phyloP scores from a whole-genome alignment of 2,797 vertebrate species.

The Enteromius mattozi region DNA sequence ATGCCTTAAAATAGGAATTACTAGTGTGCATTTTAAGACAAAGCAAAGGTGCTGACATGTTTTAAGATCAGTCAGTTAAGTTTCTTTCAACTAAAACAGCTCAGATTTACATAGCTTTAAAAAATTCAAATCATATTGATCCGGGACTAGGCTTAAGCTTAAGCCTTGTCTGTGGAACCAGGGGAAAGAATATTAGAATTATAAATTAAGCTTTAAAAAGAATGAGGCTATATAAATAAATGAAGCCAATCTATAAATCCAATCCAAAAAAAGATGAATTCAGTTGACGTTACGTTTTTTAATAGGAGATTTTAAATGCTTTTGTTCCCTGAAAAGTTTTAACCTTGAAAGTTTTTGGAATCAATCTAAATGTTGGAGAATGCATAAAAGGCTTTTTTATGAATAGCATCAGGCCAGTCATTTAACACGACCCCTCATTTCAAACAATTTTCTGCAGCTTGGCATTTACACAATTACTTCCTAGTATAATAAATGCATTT shows the following conservation, averaged over 20 bases:
- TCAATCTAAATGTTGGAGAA: not conserved
- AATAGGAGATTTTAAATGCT: not conserved
- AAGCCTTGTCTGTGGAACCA: too few relatives aligned
- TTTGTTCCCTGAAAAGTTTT: not conserved
- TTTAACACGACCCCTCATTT: constrained; percentile 24
- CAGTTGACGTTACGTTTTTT: not conserved
- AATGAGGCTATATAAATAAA: not conserved
- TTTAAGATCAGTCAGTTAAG: too few relatives aligned
- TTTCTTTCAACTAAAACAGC: too few relatives aligned
- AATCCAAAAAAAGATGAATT: not conserved
- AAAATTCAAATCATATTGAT: too few relatives aligned
- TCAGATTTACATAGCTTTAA: too few relatives aligned
- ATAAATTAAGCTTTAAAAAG: not conserved
- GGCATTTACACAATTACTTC: constrained; percentile 35
- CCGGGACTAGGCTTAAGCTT: too few relatives aligned
- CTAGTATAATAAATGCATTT: constrained; percentile 50
- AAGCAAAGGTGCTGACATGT: too few relatives aligned
- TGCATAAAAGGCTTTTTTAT: not conserved
- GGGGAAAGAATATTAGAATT: not conserved
- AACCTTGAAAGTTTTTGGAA: not conserved
- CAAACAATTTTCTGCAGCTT: constrained; percentile 17
- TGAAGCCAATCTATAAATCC: too few relatives aligned
- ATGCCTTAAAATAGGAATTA: too few relatives aligned
- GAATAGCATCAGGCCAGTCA: constrained; percentile 8
- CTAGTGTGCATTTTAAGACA: too few relatives aligned